phyloP scores from a whole-genome alignment of 2,113 vertebrate species.

The Aythya baeri region DNA sequence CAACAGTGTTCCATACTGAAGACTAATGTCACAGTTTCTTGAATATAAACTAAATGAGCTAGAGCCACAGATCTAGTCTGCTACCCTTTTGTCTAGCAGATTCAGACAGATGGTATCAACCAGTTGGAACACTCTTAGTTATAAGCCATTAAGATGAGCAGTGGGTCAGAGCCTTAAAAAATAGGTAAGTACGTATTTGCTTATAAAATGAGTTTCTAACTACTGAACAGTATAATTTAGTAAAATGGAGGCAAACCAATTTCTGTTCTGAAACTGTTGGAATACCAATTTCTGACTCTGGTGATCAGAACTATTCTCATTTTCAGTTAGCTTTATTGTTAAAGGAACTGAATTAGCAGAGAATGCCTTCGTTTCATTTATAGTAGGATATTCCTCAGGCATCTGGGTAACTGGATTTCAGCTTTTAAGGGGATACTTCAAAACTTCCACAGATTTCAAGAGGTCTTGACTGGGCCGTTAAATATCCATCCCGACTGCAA shows the following conservation, averaged over 20 bases:
- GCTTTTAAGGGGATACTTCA: neutral
- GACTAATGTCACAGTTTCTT: neutral
- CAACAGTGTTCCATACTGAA: neutral
- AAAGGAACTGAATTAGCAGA: neutral
- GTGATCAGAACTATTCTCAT: conserved; percentile 42
- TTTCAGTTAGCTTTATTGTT: conserved; percentile 41
- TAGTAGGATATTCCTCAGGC: neutral
- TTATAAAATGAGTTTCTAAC: conserved; percentile 54
- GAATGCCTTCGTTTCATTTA: neutral
- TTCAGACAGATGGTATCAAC: conserved; percentile 34
- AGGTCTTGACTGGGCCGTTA: neutral
- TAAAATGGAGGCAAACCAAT: conserved; percentile 45
- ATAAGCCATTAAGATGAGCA: conserved; percentile 26
- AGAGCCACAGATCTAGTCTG: neutral
- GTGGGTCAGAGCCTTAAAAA: conserved; percentile 29
- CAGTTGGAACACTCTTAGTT: neutral
- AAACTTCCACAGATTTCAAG: conserved; percentile 3
- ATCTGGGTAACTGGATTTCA: neutral
- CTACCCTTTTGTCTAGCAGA: conserved; percentile 27
- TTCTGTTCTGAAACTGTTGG: conserved; percentile 45
- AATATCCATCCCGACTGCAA: neutral
- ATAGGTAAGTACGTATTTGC: conserved; percentile 15
- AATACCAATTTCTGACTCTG: conserved; percentile 61
- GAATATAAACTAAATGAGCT: conserved; percentile 25
- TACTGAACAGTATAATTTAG: conserved; percentile 51